A percentile compares a stretch with the other conserved stretches of the same genome.
Conservation (phyloP, 2,113 vertebrate genomes). For the Lophura nycthemera region DNA sequence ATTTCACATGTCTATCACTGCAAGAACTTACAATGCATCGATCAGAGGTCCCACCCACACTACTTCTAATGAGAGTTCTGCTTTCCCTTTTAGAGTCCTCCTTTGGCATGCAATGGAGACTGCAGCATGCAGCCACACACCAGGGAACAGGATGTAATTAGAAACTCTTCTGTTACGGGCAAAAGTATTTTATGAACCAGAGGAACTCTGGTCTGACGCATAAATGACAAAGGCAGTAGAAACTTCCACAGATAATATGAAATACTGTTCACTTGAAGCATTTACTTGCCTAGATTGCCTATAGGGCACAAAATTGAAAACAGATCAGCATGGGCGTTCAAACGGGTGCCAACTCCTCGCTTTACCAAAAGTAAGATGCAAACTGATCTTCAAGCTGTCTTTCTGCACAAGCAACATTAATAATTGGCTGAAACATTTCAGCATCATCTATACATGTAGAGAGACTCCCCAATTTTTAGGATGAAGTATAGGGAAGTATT, state of each 20-base stretch:
- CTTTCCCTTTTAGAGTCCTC: neutral
- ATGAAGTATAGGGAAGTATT: neutral
- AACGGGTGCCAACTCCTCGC: neutral
- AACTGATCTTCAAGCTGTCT: neutral
- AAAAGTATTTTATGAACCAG: slow-evolving; percentile 40
- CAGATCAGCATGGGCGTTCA: neutral
- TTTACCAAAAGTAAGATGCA: neutral
- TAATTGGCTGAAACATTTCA: slow-evolving; percentile 23
- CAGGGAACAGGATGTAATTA: slow-evolving; percentile 43
- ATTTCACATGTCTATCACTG: slow-evolving; percentile 11
- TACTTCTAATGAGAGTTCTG: neutral
- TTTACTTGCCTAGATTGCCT: neutral
- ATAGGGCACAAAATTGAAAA: slow-evolving; percentile 18
- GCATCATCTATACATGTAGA: neutral
- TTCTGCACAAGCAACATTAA: neutral
- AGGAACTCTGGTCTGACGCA: neutral
- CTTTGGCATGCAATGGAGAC: neutral
- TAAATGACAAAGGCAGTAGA: slow-evolving; percentile 12
- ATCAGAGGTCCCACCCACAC: slow-evolving; percentile 21
- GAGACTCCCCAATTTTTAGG: neutral
- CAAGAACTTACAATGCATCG: neutral
- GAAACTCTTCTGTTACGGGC: slow-evolving; percentile 43
- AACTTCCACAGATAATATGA: slow-evolving; percentile 39
- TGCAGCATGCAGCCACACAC: neutral
- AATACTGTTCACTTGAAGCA: slow-evolving; percentile 31